A percentile compares a stretch with the other conserved stretches of the same genome.
These are phyloP conservation scores for Rhinopithecus roxellana DNA, from an alignment of 2,113 vertebrate genomes.

Conservation along the genomic window DNA sequence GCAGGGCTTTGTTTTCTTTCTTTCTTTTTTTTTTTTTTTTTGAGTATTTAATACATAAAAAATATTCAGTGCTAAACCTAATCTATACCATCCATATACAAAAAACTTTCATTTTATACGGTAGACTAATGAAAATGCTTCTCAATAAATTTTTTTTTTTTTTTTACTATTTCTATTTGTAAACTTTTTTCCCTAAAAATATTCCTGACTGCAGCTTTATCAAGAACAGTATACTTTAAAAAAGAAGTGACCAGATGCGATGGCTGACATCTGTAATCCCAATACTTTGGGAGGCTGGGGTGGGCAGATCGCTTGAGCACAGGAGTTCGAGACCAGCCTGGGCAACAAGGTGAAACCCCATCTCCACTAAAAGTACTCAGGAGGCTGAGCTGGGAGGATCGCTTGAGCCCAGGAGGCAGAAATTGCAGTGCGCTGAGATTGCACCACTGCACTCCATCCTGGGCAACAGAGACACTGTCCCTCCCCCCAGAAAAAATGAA, in stretches of 20 bases:
- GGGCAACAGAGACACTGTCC: too few relatives aligned
- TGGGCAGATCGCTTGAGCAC: background rate
- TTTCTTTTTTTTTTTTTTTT: background rate
- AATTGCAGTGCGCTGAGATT: too few relatives aligned
- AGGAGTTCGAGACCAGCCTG: background rate
- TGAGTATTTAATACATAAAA: background rate
- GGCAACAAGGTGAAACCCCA: background rate
- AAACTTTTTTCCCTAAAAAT: constrained; percentile 6
- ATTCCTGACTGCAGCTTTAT: background rate
- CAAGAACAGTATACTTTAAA: background rate
- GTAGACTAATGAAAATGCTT: background rate
- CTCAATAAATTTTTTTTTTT: background rate
- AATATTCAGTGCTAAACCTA: background rate
- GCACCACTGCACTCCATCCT: too few relatives aligned
- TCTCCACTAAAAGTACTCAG: background rate
- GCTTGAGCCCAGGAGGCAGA: too few relatives aligned
- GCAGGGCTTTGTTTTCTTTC: background rate
- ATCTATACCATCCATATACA: background rate
- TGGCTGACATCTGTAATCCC: background rate
- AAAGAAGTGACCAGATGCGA: background rate
- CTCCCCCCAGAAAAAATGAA: too few relatives aligned
- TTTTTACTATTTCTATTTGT: background rate
- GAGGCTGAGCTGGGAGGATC: background rate
- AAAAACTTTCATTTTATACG: background rate
- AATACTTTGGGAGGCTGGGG: background rate